phyloP scores from a whole-genome alignment of 2,888 invertebrate genomes.

The Pseudanteris insignis region DNA sequence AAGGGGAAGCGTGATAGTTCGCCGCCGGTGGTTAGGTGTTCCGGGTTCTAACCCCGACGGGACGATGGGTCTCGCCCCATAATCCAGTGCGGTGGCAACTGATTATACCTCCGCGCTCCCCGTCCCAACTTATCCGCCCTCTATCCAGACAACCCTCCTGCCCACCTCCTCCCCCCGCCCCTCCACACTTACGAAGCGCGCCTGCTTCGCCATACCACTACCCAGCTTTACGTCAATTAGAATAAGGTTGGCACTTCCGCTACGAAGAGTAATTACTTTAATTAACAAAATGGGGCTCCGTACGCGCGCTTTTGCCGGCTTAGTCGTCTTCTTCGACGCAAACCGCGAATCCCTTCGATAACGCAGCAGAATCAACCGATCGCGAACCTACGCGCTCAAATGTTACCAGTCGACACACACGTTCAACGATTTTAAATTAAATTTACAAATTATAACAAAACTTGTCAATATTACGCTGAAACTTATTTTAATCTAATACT shows the following conservation, averaged over 20 bases:
- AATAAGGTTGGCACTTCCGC: slow-evolving; percentile 69
- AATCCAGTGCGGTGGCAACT: slow-evolving; percentile 67
- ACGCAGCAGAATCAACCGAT: slow-evolving; percentile 50
- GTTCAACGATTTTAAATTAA: no score
- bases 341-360: slow-evolving; percentile 66
- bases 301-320: slow-evolving; percentile 50
- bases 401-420: no score
- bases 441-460: no score
- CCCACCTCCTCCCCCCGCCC: slow-evolving; percentile 39
- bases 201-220: slow-evolving; percentile 51
- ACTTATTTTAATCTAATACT: no score
- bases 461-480: no score
- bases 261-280: slow-evolving; percentile 70
- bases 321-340: slow-evolving; percentile 67
- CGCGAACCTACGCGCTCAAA: slow-evolving; percentile 10
- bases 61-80: slow-evolving; percentile 59
- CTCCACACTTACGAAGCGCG: slow-evolving; percentile 44
- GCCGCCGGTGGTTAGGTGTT: slow-evolving; percentile 54
- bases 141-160: slow-evolving; percentile 44
- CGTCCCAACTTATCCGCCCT: slow-evolving; percentile 58
- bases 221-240: slow-evolving; percentile 68
- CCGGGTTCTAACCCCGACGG: slow-evolving; percentile 58
- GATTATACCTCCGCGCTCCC: slow-evolving; percentile 61
- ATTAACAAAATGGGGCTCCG: slow-evolving; percentile 68
- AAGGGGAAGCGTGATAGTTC: slow-evolving; percentile 43